phyloP scores from a whole-genome alignment of 1,140 invertebrate genomes.

The Drosophila quadrilineata region DNA sequence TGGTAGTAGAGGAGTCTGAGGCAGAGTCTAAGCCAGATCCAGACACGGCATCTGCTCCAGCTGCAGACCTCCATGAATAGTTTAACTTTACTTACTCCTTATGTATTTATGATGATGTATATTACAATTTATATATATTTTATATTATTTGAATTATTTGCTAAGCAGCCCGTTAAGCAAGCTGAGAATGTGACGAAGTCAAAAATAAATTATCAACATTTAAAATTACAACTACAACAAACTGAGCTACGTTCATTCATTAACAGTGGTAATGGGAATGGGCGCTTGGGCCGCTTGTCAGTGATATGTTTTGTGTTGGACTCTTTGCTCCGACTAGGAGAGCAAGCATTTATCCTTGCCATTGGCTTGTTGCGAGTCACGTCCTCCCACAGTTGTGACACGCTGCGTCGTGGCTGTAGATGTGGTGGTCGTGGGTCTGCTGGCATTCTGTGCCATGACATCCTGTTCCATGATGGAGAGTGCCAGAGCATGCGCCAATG shows the following conservation, averaged over 20 bases:
- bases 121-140: conserved; percentile 50
- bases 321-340: conserved; percentile 80
- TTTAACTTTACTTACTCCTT: conserved; percentile 49
- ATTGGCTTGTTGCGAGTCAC: conserved; percentile 69
- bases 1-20: neutral
- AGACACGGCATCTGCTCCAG: no score
- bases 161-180: conserved; percentile 51
- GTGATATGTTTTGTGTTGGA: conserved; percentile 28
- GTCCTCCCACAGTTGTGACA: conserved; percentile 61
- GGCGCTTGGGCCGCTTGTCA: conserved; percentile 58
- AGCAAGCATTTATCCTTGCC: conserved; percentile 82
- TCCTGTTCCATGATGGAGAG: conserved; percentile 87
- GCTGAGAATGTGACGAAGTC: conserved; percentile 70
- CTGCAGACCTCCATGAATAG: conserved; percentile 15
- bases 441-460: conserved; percentile 63
- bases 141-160: conserved; percentile 70
- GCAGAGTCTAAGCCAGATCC: no score
- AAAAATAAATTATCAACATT: conserved; percentile 67
- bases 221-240: conserved; percentile 47
- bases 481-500: conserved; percentile 90
- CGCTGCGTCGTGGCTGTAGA: conserved; percentile 46
- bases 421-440: conserved; percentile 54
- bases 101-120: conserved; percentile 27
- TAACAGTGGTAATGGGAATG: no score
- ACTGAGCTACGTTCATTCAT: no score